Conservation (phyloP, 2,888 invertebrate species). For the Philereme transversata region DNA sequence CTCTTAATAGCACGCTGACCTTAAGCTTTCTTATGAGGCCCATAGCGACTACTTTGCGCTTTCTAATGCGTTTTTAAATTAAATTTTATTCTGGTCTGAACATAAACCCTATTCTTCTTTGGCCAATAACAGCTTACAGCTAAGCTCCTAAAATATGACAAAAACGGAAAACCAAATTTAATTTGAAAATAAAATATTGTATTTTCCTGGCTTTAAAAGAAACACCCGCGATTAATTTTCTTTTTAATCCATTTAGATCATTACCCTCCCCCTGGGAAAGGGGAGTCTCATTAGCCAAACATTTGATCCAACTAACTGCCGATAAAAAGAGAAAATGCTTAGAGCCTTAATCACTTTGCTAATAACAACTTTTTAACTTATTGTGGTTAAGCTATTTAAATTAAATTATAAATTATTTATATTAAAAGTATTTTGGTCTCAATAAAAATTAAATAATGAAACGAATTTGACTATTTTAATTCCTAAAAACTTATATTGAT, state of each 20-base stretch:
- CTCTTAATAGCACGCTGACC: no score
- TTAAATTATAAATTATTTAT: no score
- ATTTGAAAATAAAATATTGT: neutral
- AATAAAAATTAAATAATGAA: no score
- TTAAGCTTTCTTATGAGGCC: no score
- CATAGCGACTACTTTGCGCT: no score
- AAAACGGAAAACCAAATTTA: neutral
- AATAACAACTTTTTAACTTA: constrained; percentile 5
- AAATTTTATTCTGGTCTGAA: no score
- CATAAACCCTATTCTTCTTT: no score
- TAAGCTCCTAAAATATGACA: neutral
- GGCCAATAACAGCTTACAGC: neutral
- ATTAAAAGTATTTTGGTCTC: no score
- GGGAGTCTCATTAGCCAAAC: constrained; percentile 21
- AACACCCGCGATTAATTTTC: constrained; percentile 14
- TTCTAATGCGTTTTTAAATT: no score
- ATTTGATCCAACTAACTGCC: constrained; percentile 17
- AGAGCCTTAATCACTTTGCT: constrained; percentile 11
- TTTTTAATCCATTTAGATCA: constrained; percentile 23
- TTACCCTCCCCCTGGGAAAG: constrained; percentile 7
- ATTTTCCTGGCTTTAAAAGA: constrained; percentile 7
- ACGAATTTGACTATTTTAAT: no score
- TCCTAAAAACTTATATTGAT: no score
- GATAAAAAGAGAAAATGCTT: constrained; percentile 20
- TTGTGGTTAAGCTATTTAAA: neutral